Evolutionary conservation across 2,888 invertebrate genomes (phyloP), one percentile per base, ranked within the genome.

Genomic region (Phyto melanocephala): DNA sequence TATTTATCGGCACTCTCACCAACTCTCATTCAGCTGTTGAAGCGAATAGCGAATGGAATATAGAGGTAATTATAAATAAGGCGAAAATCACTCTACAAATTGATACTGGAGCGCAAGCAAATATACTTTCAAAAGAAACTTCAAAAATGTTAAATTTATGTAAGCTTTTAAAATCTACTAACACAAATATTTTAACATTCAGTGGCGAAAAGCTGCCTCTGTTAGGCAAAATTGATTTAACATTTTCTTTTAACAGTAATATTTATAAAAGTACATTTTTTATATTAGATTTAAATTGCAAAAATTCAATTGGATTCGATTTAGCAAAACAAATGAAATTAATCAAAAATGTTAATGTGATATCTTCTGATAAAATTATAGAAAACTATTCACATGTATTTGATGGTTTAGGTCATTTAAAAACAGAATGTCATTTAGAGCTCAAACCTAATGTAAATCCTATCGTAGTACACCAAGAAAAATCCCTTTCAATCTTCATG

Each of bases 401-500:
- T 28, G 28, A 28, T 37, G 65, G 70, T 45, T 35, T 81, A 63
- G 78, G 80, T 28, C 24, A 45, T 2, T 8, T 81, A 15, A 75
- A 71, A 65, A 78, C 28, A 15, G 17, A 71, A 65, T 79, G 58
- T 47, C 56, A 52, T 68, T 72, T 68, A n/a, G 37, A 65, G 47
- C 4, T 78, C 11, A 68, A 47, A 37, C 15, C 60, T 22, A 33
- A 79, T 42, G 11, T 63, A 13, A 28, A 10, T 7, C 60, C 79
- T 13, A 37, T 54, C 10, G 50, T 76, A 17, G 78, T 17, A 24
- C 58, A 22, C 75, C 71, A 47, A 40, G 56, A 22, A 77, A 75
- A 72, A 67, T 80, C 45, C 78, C 77, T 58, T 77, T 75, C 52
- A 60, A 35, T 50, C 56, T 83, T 28, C 40, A 68, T 11, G 45